Base-by-base conservation (phyloP, 2,797 vertebrate species). In the Tapera naevia region DNA sequence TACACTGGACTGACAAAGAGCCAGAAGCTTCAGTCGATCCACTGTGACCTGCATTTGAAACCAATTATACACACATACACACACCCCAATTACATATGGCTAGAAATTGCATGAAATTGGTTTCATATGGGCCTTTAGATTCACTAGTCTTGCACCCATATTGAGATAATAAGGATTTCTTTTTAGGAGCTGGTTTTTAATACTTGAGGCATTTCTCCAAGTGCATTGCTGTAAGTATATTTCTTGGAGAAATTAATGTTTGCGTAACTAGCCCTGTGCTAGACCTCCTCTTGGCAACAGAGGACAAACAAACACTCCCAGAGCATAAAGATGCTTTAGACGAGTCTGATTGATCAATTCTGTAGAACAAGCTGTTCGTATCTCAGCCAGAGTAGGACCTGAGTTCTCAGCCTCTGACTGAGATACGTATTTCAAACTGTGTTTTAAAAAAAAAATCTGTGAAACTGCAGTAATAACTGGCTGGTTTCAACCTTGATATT, bases 81-180 rank as follows among this genome's bases (percentile, higher is more conserved):
- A 75, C 91, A 65, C 85, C 80, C 82, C 93, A 84, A 94, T 94
- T 97, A 80, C 82, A 88, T 7, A 50, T 92, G 97, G 91, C 96
- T 97, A 89, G 6, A 86, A 97, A 94, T 91, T 96, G 91, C 95
- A 94, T 90, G 58, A 98, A 97, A 97, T 96, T 95, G 91, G 80
- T 97, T 97, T 97, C 97, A 95, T 86, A 91, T 96, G 97, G 94
- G 67, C 86, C 82, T 86, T 94, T 78, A 80, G 64, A 85, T 96
- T 96, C 91, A 84, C 95, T 88, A 30, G 85, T 76, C 95, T 95
- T 65, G 71, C 95, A 95, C 89, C 90, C 96, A 96, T 88, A 91
- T 96, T 97, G 94, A 97, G 97, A 97, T 97, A 95, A 97, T 97
- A 96, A 97, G 96, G 88, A 92, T 94, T 95, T 96, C 95, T 95